These are phyloP conservation scores for Leptoclinus maculatus DNA, from an alignment of 2,797 vertebrate genomes.

Conservation along the genomic window DNA sequence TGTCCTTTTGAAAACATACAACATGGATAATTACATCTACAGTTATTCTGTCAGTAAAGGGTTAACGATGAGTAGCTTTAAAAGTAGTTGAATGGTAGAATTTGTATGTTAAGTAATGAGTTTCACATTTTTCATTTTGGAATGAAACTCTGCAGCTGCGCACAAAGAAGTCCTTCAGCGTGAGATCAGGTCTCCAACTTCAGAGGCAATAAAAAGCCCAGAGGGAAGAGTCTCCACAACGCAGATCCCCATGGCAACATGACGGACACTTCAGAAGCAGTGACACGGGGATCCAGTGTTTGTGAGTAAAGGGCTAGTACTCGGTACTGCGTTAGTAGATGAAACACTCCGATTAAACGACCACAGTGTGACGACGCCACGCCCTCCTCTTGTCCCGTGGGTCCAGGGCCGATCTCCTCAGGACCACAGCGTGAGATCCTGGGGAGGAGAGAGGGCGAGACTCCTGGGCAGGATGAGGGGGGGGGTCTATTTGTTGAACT, in stretches of 20 bases:
- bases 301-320: slow-evolving; percentile 28
- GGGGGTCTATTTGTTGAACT: slow-evolving; percentile 55
- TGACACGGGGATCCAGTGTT: slow-evolving; percentile 5
- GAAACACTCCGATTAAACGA: slow-evolving; percentile 75
- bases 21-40: background rate
- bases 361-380: slow-evolving; percentile 90
- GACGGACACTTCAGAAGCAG: slow-evolving; percentile 18
- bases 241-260: background rate
- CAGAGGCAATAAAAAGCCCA: background rate
- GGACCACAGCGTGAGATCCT: slow-evolving; percentile 80
- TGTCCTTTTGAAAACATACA: background rate
- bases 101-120: background rate
- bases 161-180: background rate
- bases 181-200: background rate
- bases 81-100: background rate
- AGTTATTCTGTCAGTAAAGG: slow-evolving; percentile 7
- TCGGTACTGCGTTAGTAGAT: slow-evolving; percentile 26
- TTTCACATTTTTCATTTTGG: slow-evolving; percentile 26
- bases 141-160: slow-evolving; percentile 32
- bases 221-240: background rate
- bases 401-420: slow-evolving; percentile 82
- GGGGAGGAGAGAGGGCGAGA: slow-evolving; percentile 27
- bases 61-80: background rate
- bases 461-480: slow-evolving; percentile 18
- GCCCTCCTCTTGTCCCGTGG: slow-evolving; percentile 85